Base-by-base conservation (phyloP, 2,113 vertebrate species). In the Dicentrarchus labrax region DNA sequence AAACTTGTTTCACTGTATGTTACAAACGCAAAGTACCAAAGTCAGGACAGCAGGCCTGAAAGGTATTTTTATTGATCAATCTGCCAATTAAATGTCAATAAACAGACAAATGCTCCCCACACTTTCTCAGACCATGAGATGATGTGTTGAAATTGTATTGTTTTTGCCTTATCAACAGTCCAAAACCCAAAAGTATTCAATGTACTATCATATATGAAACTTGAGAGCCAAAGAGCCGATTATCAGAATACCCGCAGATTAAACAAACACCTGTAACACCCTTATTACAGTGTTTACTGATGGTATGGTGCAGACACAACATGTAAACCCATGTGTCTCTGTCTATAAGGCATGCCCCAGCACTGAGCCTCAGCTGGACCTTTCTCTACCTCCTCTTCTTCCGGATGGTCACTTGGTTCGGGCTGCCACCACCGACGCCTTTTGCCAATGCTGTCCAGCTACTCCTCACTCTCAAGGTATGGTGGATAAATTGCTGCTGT, bases 321-420 rank as follows among this genome's bases (percentile, higher is more conserved):
- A 69, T 45, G 59, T 51, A 39, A 39, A 76, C 59, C 74, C 59
- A 30, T 30, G 30, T 70, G 4, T 78, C 30, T 61, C 17, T 70
- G n/a, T 86, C 39, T 51, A 10, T 17, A 77, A 98, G 97, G 81
- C 91, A 90, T 70, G 97, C 96, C 11, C 96, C 97, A 0, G 89
- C 94, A 11, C 79, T 97, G 85, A 95, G 94, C 10, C 95, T 98
- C 5, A 94, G 74, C 72, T 98, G 97, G 97, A 97, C 96, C 4
- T 98, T 98, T 81, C 92, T 96, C 77, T 98, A 98, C 87, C 96
- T 98, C 51, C 93, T 98, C 21, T 97, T 98, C 93, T 98, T 98
- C 91, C 95, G 97, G 0, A 88, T 96, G 1, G 89, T 93, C 71
- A 90, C 95, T 5, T 94, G 90, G 85, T 95, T 97, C 45, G 94